A percentile compares a stretch with the other conserved stretches of the same genome.
These are phyloP conservation scores for Chrysomallon squamiferum DNA, from an alignment of 1,140 invertebrate genomes.

Conservation along the genomic window DNA sequence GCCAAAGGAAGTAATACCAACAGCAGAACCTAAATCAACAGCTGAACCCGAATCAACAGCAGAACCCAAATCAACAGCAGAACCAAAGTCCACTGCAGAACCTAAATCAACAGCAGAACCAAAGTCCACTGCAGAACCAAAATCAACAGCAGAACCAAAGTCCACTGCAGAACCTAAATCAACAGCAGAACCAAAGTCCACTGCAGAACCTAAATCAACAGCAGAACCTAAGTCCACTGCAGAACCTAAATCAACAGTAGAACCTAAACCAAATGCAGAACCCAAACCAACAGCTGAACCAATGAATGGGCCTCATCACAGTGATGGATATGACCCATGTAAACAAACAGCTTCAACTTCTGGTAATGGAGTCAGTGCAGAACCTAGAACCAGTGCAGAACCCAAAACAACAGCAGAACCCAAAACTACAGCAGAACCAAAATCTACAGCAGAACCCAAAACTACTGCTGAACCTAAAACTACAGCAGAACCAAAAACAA, in stretches of 20 bases:
- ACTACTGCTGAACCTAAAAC: slow-evolving; percentile 57
- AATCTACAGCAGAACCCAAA: slow-evolving; percentile 23
- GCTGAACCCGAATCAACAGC: not conserved
- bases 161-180: not conserved
- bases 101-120: not conserved
- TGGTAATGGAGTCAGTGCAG: not conserved
- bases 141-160: not conserved
- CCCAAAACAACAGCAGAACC: slow-evolving; percentile 22
- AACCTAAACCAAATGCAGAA: slow-evolving; percentile 4
- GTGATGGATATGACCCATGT: too few species aligned
- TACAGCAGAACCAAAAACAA: not conserved
- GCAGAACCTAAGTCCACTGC: not conserved
- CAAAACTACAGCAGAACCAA: slow-evolving; percentile 47
- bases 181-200: not conserved
- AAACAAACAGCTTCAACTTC: too few species aligned
- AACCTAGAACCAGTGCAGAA: not conserved
- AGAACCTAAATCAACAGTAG: not conserved
- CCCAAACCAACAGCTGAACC: not conserved
- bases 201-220: slow-evolving; percentile 1
- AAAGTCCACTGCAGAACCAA: not conserved
- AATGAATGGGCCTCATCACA: too few species aligned
- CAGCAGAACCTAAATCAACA: slow-evolving; percentile 1
- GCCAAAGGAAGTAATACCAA: slow-evolving; percentile 3
- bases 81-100: not conserved
- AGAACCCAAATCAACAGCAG: not conserved